phyloP scores from a whole-genome alignment of 2,888 invertebrate species.

The Sepiola atlantica region DNA sequence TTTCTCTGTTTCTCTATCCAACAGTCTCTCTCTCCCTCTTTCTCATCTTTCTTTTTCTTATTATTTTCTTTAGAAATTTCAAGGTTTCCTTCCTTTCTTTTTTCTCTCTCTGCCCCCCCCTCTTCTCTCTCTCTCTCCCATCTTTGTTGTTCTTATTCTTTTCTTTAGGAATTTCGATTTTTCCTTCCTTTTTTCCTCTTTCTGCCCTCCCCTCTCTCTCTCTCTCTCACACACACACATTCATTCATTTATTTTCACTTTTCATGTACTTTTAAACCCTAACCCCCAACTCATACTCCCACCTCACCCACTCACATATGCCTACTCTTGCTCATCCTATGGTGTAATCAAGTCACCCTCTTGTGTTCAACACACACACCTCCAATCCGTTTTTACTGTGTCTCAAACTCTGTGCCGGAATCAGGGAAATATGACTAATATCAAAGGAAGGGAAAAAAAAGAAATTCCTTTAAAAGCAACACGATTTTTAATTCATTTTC shows the following conservation, averaged over 20 bases:
- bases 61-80: neutral
- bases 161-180: too few species aligned
- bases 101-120: neutral
- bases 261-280: too few species aligned
- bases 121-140: neutral
- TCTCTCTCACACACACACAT: too few species aligned
- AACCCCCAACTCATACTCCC: neutral
- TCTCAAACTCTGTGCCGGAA: neutral
- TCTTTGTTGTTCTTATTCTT: too few species aligned
- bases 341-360: neutral
- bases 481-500: neutral
- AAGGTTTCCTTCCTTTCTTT: neutral
- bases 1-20: neutral
- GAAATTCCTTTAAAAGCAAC: neutral
- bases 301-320: neutral
- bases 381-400: neutral
- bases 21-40: neutral
- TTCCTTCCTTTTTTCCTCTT: too few species aligned
- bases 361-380: neutral
- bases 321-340: neutral
- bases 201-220: too few species aligned
- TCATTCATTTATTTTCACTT: too few species aligned
- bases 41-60: neutral
- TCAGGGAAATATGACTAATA: conserved; percentile 8
- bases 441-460: neutral